Conservation (phyloP, 2,888 invertebrate genomes). For the Catocala fraxini region DNA sequence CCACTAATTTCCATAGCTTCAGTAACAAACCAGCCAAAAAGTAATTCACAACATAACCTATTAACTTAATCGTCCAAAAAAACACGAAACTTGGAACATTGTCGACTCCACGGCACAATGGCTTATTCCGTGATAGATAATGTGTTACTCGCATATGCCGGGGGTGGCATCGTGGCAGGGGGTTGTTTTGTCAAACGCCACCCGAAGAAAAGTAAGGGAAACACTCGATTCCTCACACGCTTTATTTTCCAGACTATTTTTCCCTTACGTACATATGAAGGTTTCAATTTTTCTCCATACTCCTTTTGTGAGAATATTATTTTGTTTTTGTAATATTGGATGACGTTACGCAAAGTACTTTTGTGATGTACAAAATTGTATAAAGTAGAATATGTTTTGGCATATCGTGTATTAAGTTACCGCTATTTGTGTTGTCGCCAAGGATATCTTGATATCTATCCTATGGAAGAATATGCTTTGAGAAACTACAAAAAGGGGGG, state of each 20-base stretch:
- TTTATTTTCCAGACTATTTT: conserved; percentile 55
- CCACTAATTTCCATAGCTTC: no score
- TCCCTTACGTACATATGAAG: conserved; percentile 31
- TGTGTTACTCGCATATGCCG: conserved; percentile 81
- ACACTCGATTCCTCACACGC: conserved; percentile 58
- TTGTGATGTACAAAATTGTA: conserved; percentile 50
- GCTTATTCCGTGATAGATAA: conserved; percentile 81
- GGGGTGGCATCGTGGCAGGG: conserved; percentile 59
- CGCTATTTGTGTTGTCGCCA: conserved; percentile 1
- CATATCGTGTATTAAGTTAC: conserved; percentile 34
- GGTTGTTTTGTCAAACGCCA: conserved; percentile 84
- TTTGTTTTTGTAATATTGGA: conserved; percentile 53
- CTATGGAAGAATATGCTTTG: no score
- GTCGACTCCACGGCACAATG: conserved; percentile 60
- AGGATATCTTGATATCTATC: no score
- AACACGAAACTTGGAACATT: conserved; percentile 17
- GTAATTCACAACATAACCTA: no score
- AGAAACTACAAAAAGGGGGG: no score
- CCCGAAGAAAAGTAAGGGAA: conserved; percentile 65
- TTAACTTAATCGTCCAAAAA: conserved; percentile 5
- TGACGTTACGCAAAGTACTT: conserved; percentile 47
- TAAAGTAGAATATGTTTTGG: conserved; percentile 41
- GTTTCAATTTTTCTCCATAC: conserved; percentile 47
- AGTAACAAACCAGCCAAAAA: no score
- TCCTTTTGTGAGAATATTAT: conserved; percentile 47